Conservation (phyloP, 1,140 invertebrate species). For the Wiebesia pumilae region DNA sequence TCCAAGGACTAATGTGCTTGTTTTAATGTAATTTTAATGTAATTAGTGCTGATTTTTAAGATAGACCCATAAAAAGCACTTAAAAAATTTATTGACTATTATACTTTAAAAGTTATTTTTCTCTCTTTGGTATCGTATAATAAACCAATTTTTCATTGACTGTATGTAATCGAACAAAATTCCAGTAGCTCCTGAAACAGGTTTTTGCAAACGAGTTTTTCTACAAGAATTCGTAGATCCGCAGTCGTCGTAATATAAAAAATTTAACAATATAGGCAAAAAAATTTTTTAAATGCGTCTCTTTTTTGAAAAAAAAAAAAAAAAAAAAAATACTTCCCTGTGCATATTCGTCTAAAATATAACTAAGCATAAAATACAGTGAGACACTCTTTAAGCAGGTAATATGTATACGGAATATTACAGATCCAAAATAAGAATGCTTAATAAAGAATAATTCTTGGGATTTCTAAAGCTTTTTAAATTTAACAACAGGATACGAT, state of each 20-base stretch:
- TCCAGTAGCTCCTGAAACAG: constrained; percentile 40
- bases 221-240: constrained; percentile 14
- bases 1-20: too few species aligned
- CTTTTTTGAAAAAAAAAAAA: too few species aligned
- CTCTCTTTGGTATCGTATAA: constrained; percentile 15
- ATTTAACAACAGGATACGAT: neutral
- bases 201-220: constrained; percentile 42
- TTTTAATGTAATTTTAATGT: neutral
- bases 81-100: constrained; percentile 3
- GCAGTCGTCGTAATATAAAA: neutral
- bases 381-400: neutral
- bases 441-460: neutral
- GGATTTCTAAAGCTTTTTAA: neutral
- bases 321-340: neutral
- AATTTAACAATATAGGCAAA: neutral
- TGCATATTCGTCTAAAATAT: neutral
- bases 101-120: constrained; percentile 13
- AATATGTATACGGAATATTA: neutral
- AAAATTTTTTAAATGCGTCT: neutral
- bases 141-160: constrained; percentile 41
- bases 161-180: constrained; percentile 28
- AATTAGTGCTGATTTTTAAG: neutral
- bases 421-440: neutral
- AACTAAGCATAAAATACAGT: neutral
- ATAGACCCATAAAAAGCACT: neutral